Percentiles rank a stretch among this genome's conserved stretches.
These are phyloP conservation scores for Eudasyphora cyanicolor DNA, from an alignment of 2,888 invertebrate genomes.

Conservation along the genomic window DNA sequence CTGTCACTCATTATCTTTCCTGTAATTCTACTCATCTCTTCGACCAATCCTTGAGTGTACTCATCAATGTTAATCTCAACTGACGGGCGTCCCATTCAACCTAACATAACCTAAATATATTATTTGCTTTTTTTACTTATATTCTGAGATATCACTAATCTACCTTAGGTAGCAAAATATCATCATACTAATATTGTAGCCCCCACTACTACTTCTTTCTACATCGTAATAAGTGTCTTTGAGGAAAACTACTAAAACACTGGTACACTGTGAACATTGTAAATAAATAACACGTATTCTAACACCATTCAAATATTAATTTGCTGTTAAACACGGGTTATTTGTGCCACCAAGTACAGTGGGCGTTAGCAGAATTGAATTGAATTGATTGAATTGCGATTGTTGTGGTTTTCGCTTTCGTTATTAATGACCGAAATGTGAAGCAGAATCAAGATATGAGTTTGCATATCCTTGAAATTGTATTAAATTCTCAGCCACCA, in stretches of 20 bases:
- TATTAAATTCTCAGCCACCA: conserved; percentile 34
- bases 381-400: neutral
- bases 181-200: no score
- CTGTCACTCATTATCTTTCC: no score
- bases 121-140: no score
- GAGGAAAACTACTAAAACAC: conserved; percentile 3
- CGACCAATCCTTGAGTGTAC: no score
- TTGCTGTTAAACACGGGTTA: conserved; percentile 35
- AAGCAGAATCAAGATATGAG: neutral
- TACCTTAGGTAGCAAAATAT: no score
- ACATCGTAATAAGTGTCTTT: neutral
- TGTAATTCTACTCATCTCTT: no score
- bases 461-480: conserved; percentile 54
- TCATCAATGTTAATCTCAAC: no score
- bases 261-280: conserved; percentile 38
- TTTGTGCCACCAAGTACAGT: conserved; percentile 36
- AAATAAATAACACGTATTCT: conserved; percentile 30
- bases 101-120: no score
- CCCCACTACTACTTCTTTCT: no score
- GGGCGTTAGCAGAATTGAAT: conserved; percentile 51
- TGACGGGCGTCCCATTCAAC: no score
- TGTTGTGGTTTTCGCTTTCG: neutral
- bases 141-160: no score
- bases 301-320: conserved; percentile 27
- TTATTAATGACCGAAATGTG: conserved; percentile 18